phyloP scores from a whole-genome alignment of 2,797 vertebrate genomes.

The Synanceia verrucosa region DNA sequence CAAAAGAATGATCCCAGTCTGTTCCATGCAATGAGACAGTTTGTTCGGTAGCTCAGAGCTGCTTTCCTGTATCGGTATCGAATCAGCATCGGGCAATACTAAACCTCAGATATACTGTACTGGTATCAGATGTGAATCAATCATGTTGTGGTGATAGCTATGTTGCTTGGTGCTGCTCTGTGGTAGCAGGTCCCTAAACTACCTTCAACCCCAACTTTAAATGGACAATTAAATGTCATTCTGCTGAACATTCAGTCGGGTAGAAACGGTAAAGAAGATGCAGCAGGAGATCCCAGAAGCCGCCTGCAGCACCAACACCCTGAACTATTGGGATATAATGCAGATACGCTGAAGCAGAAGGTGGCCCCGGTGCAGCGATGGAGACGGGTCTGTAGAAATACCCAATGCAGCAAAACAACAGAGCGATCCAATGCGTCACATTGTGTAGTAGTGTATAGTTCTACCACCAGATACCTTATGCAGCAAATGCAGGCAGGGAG shows the following conservation, averaged over 20 bases:
- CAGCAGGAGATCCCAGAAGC: constrained; percentile 37
- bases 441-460: constrained; percentile 27
- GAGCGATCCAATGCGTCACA: constrained; percentile 49
- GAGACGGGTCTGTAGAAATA: constrained; percentile 34
- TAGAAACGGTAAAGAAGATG: constrained; percentile 13
- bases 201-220: constrained; percentile 4
- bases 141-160: background rate
- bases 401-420: constrained; percentile 65
- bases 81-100: too few relatives aligned
- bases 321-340: constrained; percentile 44
- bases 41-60: too few relatives aligned
- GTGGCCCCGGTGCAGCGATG: constrained; percentile 37
- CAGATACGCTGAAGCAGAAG: constrained; percentile 47
- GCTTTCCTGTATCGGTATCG: too few relatives aligned
- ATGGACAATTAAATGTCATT: constrained; percentile 5
- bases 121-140: background rate
- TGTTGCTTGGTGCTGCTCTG: background rate
- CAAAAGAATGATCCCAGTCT: too few relatives aligned
- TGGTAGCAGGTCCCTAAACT: background rate
- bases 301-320: constrained; percentile 35
- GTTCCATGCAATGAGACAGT: too few relatives aligned
- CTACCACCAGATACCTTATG: constrained; percentile 33
- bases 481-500: constrained; percentile 54
- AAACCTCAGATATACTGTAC: background rate
- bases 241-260: constrained; percentile 22